phyloP scores from a whole-genome alignment of 2,113 vertebrate genomes.

The Verasper variegatus region DNA sequence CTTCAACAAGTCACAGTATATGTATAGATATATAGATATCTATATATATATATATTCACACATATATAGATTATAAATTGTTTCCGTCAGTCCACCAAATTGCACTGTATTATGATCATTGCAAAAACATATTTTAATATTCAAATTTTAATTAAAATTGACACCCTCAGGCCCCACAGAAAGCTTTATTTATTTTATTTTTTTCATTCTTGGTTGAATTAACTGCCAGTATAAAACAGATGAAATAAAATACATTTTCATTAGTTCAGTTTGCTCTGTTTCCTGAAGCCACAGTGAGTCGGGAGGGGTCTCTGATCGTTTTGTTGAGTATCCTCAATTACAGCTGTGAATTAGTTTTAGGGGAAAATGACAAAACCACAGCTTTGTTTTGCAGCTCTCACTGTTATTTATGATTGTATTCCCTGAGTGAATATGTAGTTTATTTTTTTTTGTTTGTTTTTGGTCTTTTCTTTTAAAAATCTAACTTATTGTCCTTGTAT shows the following conservation, averaged over 20 bases:
- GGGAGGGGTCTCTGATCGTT: constrained; percentile 27
- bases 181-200: constrained; percentile 15
- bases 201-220: constrained; percentile 14
- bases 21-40: constrained; percentile 35
- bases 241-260: constrained; percentile 25
- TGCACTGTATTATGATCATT: constrained; percentile 45
- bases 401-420: constrained; percentile 77
- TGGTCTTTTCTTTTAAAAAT: constrained; percentile 66
- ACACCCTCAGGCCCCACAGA: constrained; percentile 4
- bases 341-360: constrained; percentile 67
- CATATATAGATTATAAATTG: constrained; percentile 34
- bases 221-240: constrained; percentile 19
- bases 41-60: constrained; percentile 32
- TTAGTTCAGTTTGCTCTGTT: constrained; percentile 21
- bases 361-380: constrained; percentile 43
- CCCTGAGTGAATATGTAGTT: constrained; percentile 75
- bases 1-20: constrained; percentile 54
- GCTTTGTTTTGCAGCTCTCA: constrained; percentile 63
- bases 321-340: constrained; percentile 50
- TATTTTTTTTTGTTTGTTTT: constrained; percentile 8
- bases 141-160: constrained; percentile 12
- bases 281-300: constrained; percentile 26
- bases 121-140: constrained; percentile 32
- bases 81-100: constrained; percentile 50
- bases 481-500: constrained; percentile 69